phyloP scores from a whole-genome alignment of 2,888 invertebrate genomes.

The Achlya flavicornis region DNA sequence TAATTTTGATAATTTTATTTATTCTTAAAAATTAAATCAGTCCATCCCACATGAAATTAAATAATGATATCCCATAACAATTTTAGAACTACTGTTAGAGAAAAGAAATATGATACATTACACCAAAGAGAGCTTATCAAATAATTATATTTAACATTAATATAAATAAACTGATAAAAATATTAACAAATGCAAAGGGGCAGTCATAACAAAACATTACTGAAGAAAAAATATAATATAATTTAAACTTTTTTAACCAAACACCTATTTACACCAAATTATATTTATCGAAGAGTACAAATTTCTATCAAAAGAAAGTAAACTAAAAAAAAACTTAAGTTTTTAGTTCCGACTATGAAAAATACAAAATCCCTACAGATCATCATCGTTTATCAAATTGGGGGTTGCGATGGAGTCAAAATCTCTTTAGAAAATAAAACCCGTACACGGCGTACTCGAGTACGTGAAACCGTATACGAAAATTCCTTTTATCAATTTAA shows the following conservation, averaged over 20 bases:
- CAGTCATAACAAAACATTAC: background rate
- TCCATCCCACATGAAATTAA: slow-evolving; percentile 41
- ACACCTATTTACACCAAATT: background rate
- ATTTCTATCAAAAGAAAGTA: background rate
- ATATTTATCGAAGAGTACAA: background rate
- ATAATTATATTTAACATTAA: background rate
- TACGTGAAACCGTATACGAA: too few species aligned
- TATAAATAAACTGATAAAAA: background rate
- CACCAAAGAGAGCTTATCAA: background rate
- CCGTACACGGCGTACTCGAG: too few species aligned
- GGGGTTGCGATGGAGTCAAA: too few species aligned
- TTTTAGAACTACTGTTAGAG: background rate
- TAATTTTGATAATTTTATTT: slow-evolving; percentile 22
- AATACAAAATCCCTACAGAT: background rate
- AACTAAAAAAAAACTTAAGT: background rate
- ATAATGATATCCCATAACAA: slow-evolving; percentile 14
- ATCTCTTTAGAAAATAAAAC: too few species aligned
- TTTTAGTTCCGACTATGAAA: background rate
- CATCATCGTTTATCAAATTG: too few species aligned
- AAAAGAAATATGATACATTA: background rate
- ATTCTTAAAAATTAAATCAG: slow-evolving; percentile 44
- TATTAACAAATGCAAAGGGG: slow-evolving; percentile 1
- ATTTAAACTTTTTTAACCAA: background rate
- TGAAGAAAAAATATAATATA: background rate
- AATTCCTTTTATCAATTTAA: too few species aligned